phyloP scores from a whole-genome alignment of 2,888 invertebrate species.

The Tiliacea aurago region DNA sequence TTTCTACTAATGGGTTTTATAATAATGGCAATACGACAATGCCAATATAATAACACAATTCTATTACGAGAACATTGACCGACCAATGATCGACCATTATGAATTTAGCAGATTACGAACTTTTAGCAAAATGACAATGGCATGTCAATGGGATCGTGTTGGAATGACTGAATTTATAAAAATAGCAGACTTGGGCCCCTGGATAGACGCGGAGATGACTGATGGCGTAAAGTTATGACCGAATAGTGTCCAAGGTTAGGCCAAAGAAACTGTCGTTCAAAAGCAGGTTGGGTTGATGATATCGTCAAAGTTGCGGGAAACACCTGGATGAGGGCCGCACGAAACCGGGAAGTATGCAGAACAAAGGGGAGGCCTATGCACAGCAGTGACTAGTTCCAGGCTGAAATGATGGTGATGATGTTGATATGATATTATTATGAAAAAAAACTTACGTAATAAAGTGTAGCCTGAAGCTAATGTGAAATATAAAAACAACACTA shows the following conservation, averaged over 20 bases:
- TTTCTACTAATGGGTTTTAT: too few relatives aligned
- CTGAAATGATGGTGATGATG: not conserved
- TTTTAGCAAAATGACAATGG: too few relatives aligned
- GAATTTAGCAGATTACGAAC: too few relatives aligned
- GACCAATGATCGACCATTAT: too few relatives aligned
- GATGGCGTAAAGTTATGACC: not conserved
- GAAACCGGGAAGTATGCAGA: not conserved
- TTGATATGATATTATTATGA: too few relatives aligned
- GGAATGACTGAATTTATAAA: too few relatives aligned
- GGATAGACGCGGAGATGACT: not conserved
- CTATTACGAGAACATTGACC: too few relatives aligned
- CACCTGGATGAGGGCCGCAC: not conserved
- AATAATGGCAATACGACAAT: too few relatives aligned
- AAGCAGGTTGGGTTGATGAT: not conserved
- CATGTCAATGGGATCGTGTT: too few relatives aligned
- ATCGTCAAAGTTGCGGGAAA: not conserved
- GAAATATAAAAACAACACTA: slow-evolving; percentile 41
- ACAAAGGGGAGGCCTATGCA: not conserved
- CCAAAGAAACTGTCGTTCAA: not conserved
- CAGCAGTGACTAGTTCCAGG: not conserved
- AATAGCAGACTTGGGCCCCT: too few relatives aligned
- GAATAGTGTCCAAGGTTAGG: not conserved
- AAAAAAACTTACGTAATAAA: slow-evolving; percentile 50
- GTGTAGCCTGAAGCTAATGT: slow-evolving; percentile 42
- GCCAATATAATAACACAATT: too few relatives aligned